Conservation (phyloP, 2,888 invertebrate species). For the Leptinotarsa haldemani region DNA sequence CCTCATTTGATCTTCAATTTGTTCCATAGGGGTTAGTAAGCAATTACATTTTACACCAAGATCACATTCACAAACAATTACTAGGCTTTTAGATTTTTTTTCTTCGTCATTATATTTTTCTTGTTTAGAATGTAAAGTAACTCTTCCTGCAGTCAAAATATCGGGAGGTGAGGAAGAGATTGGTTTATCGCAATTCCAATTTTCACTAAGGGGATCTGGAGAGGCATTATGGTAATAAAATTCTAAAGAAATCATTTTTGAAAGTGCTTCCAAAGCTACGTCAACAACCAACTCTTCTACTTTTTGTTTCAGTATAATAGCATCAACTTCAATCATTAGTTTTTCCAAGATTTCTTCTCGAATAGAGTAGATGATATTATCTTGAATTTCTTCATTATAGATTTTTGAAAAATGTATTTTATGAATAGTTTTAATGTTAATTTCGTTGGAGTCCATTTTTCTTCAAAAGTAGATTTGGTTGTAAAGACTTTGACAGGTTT, state of each 20-base stretch:
- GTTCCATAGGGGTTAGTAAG: slow-evolving; percentile 2
- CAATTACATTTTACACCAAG: slow-evolving; percentile 22
- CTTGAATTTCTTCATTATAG: slow-evolving; percentile 29
- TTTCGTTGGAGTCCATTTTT: background rate
- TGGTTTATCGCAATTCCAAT: slow-evolving; percentile 25
- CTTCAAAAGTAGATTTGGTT: background rate
- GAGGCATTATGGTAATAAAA: slow-evolving; percentile 23
- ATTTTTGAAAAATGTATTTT: slow-evolving; percentile 21
- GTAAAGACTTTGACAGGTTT: background rate
- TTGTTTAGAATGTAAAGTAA: slow-evolving; percentile 19
- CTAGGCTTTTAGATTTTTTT: background rate
- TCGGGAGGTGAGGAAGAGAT: slow-evolving; percentile 26
- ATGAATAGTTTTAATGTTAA: background rate
- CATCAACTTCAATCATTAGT: slow-evolving; percentile 26
- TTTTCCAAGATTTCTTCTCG: slow-evolving; percentile 30
- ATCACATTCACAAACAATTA: slow-evolving; percentile 22
- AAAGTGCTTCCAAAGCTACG: slow-evolving; percentile 32
- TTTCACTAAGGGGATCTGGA: slow-evolving; percentile 10
- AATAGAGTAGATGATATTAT: slow-evolving; percentile 30
- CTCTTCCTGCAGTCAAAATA: slow-evolving; percentile 19
- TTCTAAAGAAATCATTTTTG: slow-evolving; percentile 29
- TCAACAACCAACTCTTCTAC: slow-evolving; percentile 29
- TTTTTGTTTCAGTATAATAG: slow-evolving; percentile 17
- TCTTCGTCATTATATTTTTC: background rate
- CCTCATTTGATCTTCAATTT: slow-evolving; percentile 13